These are phyloP conservation scores for Asobara japonica DNA, from an alignment of 1,140 invertebrate species.

Conservation along the genomic window DNA sequence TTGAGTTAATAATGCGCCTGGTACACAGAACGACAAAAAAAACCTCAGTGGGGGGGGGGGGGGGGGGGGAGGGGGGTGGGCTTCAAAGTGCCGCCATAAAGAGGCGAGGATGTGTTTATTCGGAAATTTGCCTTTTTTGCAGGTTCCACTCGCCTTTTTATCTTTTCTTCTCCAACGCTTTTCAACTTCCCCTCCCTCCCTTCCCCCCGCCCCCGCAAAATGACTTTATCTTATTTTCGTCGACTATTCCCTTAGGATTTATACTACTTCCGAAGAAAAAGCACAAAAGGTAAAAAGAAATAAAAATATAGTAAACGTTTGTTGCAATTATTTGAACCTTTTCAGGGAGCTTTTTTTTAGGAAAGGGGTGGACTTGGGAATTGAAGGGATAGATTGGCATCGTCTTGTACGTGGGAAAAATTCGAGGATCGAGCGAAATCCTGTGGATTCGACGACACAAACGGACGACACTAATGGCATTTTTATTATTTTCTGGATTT, in stretches of 20 bases:
- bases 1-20: constrained; percentile 65
- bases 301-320: constrained; percentile 10
- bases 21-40: constrained; percentile 55
- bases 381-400: constrained; percentile 29
- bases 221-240: constrained; percentile 64
- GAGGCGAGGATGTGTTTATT: constrained; percentile 65
- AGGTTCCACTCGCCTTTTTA: constrained; percentile 33
- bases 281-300: not conserved
- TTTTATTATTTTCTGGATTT: constrained; percentile 62
- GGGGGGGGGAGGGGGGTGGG: constrained; percentile 6
- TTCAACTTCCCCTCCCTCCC: not conserved
- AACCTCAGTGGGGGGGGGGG: constrained; percentile 5
- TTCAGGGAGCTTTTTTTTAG: not conserved
- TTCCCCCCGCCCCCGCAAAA: constrained; percentile 34
- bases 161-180: constrained; percentile 1
- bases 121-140: constrained; percentile 61
- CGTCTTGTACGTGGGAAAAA: constrained; percentile 20
- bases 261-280: constrained; percentile 48
- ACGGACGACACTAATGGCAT: constrained; percentile 61
- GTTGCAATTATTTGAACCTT: constrained; percentile 10
- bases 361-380: not conserved
- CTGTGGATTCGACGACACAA: constrained; percentile 1
- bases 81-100: constrained; percentile 60
- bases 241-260: constrained; percentile 60
- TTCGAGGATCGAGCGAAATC: constrained; percentile 17